Evolutionary conservation across 2,888 invertebrate species (phyloP).

Genomic region (Noctua fimbriata): DNA sequence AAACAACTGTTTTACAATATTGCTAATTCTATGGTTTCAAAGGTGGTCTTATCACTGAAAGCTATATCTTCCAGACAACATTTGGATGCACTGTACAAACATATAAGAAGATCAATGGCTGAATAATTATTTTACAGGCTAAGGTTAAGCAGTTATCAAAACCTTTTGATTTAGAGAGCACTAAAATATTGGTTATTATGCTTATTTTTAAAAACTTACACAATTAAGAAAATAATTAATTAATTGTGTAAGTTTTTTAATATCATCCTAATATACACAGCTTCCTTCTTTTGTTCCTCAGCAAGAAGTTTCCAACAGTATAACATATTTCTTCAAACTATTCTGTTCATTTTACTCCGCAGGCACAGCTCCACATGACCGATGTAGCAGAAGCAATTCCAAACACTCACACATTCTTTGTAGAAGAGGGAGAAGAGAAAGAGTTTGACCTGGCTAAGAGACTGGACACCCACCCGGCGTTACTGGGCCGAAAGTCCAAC

Average conservation of each 20-base stretch:
- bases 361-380: slow-evolving; percentile 95
- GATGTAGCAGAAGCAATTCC: slow-evolving; percentile 92
- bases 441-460: slow-evolving; percentile 93
- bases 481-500: slow-evolving; percentile 93
- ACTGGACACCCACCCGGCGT: slow-evolving; percentile 93
- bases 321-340: background rate
- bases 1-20: background rate
- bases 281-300: background rate
- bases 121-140: too few relatives aligned
- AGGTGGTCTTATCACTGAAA: too few relatives aligned
- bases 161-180: too few relatives aligned
- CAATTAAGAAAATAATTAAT: too few relatives aligned
- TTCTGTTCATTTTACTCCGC: slow-evolving; percentile 80
- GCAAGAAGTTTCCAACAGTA: background rate
- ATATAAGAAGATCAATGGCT: too few relatives aligned
- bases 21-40: background rate
- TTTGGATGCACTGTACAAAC: too few relatives aligned
- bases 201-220: too few relatives aligned
- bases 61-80: too few relatives aligned
- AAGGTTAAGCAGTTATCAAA: too few relatives aligned
- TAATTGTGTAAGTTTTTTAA: background rate
- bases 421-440: slow-evolving; percentile 91
- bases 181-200: too few relatives aligned
- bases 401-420: slow-evolving; percentile 95
- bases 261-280: background rate